phyloP scores from a whole-genome alignment of 2,797 vertebrate genomes.

The Mus minutoides region DNA sequence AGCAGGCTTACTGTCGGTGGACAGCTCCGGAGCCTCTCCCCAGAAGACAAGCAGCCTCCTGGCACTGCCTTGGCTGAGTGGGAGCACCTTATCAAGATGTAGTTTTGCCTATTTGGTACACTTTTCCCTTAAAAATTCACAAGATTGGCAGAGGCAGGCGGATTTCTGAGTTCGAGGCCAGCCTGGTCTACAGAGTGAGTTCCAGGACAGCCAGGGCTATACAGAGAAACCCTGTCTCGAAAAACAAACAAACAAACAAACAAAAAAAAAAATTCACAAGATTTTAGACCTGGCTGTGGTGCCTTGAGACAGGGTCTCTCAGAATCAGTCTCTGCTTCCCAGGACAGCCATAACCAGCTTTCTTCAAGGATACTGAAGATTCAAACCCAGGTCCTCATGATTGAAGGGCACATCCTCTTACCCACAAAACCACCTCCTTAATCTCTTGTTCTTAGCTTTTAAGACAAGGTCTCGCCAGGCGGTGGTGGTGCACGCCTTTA shows the following conservation, averaged over 20 bases:
- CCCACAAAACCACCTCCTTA: neutral
- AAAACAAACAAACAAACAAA: too few species aligned
- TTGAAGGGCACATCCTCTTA: neutral
- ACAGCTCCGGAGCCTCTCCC: neutral
- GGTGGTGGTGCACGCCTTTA: too few species aligned
- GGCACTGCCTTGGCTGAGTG: neutral
- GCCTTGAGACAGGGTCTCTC: neutral
- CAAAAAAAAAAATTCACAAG: conserved; percentile 34
- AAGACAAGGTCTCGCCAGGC: neutral
- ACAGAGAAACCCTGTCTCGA: too few species aligned
- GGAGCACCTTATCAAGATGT: conserved; percentile 14
- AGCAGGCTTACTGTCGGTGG: neutral
- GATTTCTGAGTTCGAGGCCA: too few species aligned
- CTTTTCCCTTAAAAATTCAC: conserved; percentile 15
- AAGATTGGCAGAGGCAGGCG: too few species aligned
- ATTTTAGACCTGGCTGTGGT: neutral
- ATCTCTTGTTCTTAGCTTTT: neutral
- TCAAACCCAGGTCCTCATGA: neutral
- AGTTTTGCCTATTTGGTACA: conserved; percentile 1
- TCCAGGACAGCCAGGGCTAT: too few species aligned
- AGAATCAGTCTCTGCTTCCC: neutral
- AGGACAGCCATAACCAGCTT: neutral
- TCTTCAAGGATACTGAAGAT: neutral
- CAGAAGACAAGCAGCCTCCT: neutral
- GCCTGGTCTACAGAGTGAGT: too few species aligned